These are phyloP conservation scores for Xerus inauris DNA, from an alignment of 2,113 vertebrate species.

Conservation along the genomic window DNA sequence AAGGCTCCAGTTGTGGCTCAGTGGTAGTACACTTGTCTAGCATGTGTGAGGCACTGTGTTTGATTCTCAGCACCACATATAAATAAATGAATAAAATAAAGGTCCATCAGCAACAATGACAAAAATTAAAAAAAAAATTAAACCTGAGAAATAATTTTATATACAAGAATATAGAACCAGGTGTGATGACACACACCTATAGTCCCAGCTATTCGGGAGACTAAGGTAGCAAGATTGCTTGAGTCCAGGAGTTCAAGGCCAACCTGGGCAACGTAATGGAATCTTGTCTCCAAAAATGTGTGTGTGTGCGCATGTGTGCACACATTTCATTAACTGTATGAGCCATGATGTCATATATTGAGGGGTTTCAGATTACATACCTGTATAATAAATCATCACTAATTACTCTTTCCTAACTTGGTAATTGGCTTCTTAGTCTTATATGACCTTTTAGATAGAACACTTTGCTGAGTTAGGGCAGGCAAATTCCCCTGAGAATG, in stretches of 20 bases:
- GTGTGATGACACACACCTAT: neutral
- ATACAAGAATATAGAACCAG: neutral
- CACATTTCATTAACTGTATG: neutral
- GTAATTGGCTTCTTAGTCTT: neutral
- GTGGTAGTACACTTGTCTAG: too few species aligned
- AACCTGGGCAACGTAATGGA: neutral
- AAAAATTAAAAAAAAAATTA: too few species aligned
- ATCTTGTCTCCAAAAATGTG: neutral
- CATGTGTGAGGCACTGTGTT: too few species aligned
- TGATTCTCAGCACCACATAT: too few species aligned
- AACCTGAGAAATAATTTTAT: neutral
- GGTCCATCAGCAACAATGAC: too few species aligned
- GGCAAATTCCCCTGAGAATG: neutral
- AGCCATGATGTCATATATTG: neutral
- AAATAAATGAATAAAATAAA: too few species aligned
- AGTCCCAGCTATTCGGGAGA: neutral
- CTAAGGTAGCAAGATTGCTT: neutral
- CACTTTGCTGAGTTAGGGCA: neutral
- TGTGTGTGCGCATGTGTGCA: too few species aligned
- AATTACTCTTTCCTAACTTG: neutral
- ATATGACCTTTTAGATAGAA: neutral
- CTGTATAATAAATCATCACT: neutral
- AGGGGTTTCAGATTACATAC: neutral
- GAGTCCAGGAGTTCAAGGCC: neutral
- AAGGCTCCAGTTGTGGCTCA: too few species aligned